phyloP scores from a whole-genome alignment of 92 coral and sea anemone genomes.

The Palythoa heliodiscus region DNA sequence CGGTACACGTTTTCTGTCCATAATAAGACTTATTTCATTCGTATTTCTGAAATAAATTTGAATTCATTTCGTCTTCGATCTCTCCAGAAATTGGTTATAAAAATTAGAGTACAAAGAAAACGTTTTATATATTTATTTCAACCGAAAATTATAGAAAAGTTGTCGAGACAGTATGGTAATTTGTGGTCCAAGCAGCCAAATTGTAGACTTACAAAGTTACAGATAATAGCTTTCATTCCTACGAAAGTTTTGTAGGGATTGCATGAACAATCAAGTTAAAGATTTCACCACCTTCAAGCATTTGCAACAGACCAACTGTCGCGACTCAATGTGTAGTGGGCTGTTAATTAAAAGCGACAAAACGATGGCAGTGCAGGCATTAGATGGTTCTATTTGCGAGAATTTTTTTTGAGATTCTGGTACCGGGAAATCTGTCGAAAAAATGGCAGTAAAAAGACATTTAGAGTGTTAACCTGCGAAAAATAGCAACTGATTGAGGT shows the following conservation, averaged over 20 bases:
- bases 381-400: neutral
- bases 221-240: conserved; percentile 14
- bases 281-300: neutral
- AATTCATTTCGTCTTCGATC: neutral
- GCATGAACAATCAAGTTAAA: conserved; percentile 12
- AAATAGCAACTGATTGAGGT: neutral
- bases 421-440: neutral
- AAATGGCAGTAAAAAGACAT: neutral
- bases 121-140: neutral
- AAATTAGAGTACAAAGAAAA: neutral
- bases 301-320: conserved; percentile 10
- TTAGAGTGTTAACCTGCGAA: neutral
- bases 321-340: conserved; percentile 29
- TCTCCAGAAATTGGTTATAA: neutral
- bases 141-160: neutral
- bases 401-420: neutral
- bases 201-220: conserved; percentile 34
- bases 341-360: neutral
- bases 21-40: neutral
- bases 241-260: conserved; percentile 36
- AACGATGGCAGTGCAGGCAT: neutral
- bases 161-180: conserved; percentile 47
- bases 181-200: neutral
- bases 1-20: neutral
- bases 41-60: neutral